phyloP scores from a whole-genome alignment of 2,797 vertebrate species.

The Phrynocephalus vlangalii region DNA sequence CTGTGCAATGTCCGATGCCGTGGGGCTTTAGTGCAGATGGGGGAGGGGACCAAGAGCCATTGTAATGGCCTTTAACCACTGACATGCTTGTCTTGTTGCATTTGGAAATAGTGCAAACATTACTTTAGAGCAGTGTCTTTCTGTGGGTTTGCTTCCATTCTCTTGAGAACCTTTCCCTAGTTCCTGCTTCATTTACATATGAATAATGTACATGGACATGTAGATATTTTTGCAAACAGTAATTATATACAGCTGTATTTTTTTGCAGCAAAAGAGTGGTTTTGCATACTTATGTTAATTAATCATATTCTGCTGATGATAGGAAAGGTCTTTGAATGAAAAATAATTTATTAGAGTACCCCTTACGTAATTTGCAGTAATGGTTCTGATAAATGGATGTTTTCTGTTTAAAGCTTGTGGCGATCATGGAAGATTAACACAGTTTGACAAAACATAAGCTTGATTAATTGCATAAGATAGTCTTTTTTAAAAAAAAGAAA shows the following conservation, averaged over 20 bases:
- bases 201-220: slow-evolving; percentile 7
- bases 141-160: background rate
- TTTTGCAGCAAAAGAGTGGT: background rate
- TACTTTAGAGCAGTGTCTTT: slow-evolving; percentile 13
- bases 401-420: background rate
- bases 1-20: background rate
- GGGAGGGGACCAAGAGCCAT: background rate
- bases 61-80: background rate
- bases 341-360: slow-evolving; percentile 27
- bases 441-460: slow-evolving; percentile 14
- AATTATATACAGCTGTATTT: slow-evolving; percentile 30
- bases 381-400: background rate
- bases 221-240: background rate
- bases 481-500: background rate
- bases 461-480: slow-evolving; percentile 7
- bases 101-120: slow-evolving; percentile 14
- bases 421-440: background rate
- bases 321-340: background rate
- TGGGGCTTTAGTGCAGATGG: background rate
- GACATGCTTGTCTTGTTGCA: slow-evolving; percentile 4
- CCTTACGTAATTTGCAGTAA: slow-evolving; percentile 10
- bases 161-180: slow-evolving; percentile 25
- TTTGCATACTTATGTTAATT: slow-evolving; percentile 19
- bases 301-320: background rate
- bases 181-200: background rate